A percentile compares a stretch with the other conserved stretches of the same genome.
phyloP scores from a whole-genome alignment of 2,888 invertebrate genomes.

The Dendrolimus pini region DNA sequence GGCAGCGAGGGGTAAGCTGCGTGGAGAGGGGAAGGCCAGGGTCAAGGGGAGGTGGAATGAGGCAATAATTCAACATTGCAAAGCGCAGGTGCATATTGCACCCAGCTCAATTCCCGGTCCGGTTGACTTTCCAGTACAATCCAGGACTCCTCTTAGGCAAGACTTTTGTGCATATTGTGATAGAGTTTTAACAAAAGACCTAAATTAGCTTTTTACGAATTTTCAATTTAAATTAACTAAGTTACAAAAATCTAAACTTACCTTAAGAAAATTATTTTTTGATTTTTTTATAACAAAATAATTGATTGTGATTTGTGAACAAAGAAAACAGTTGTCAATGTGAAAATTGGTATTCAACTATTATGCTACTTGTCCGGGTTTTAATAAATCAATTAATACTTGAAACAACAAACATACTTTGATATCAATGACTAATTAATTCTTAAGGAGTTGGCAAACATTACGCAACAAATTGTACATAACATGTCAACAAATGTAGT shows the following conservation, averaged over 20 bases:
- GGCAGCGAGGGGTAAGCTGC: constrained; percentile 13
- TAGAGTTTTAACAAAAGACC: no score
- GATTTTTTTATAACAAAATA: no score
- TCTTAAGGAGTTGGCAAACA: constrained; percentile 1
- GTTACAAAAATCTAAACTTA: no score
- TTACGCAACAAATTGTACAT: constrained; percentile 34
- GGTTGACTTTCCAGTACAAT: neutral
- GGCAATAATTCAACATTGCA: constrained; percentile 44
- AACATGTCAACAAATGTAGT: constrained; percentile 11
- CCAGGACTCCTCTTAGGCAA: neutral
- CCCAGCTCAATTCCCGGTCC: constrained; percentile 9
- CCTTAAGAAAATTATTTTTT: no score
- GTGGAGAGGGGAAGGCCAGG: constrained; percentile 12
- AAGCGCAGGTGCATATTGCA: constrained; percentile 60
- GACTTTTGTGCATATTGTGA: neutral
- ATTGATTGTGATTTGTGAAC: no score
- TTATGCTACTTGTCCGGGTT: neutral
- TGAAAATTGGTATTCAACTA: no score
- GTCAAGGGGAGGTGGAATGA: constrained; percentile 20
- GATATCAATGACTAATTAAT: constrained; percentile 8
- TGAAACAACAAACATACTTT: constrained; percentile 6
- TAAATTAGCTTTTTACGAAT: no score
- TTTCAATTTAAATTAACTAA: no score
- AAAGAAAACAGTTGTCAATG: no score
- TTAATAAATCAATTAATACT: constrained; percentile 3